These are phyloP conservation scores for Coenonympha arcania DNA, from an alignment of 2,888 invertebrate genomes.

Conservation along the genomic window DNA sequence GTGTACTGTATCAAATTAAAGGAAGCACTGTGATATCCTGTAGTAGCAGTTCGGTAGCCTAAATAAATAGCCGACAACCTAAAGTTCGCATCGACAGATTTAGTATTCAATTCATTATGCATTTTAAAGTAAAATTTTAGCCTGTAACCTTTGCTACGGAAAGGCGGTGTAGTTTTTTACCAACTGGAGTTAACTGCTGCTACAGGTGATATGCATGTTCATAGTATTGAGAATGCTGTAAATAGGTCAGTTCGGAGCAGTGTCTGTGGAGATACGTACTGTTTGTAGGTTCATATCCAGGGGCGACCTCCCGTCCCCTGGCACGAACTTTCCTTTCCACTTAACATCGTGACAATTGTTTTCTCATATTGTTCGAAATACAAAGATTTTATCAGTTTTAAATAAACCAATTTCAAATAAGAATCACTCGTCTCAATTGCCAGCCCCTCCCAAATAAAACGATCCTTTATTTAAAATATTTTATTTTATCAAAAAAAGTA, in stretches of 20 bases:
- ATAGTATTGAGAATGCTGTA: slow-evolving; percentile 34
- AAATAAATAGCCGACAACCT: no score
- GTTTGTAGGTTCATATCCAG: slow-evolving; percentile 20
- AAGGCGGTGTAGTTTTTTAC: no score
- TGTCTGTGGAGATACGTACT: slow-evolving; percentile 10
- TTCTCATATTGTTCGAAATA: slow-evolving; percentile 49
- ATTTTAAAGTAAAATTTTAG: no score
- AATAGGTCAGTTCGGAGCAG: slow-evolving; percentile 25
- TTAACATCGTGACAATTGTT: slow-evolving; percentile 38
- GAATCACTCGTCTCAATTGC: slow-evolving; percentile 40
- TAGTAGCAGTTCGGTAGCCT: no score
- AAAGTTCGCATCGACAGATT: no score
- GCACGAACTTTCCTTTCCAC: slow-evolving; percentile 33
- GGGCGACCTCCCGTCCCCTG: slow-evolving; percentile 41
- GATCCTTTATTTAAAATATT: background rate
- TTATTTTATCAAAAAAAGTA: no score
- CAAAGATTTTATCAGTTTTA: slow-evolving; percentile 49
- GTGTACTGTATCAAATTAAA: slow-evolving; percentile 42
- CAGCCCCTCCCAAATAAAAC: slow-evolving; percentile 10
- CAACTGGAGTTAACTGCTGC: no score
- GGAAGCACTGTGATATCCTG: slow-evolving; percentile 67
- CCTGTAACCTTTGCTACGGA: no score
- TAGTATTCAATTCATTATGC: no score
- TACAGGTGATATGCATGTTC: no score
- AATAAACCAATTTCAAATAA: slow-evolving; percentile 51